Percentiles rank a stretch among this genome's conserved stretches.
Conservation (phyloP, 1,140 invertebrate genomes). For the Tetragonula clypearis region DNA sequence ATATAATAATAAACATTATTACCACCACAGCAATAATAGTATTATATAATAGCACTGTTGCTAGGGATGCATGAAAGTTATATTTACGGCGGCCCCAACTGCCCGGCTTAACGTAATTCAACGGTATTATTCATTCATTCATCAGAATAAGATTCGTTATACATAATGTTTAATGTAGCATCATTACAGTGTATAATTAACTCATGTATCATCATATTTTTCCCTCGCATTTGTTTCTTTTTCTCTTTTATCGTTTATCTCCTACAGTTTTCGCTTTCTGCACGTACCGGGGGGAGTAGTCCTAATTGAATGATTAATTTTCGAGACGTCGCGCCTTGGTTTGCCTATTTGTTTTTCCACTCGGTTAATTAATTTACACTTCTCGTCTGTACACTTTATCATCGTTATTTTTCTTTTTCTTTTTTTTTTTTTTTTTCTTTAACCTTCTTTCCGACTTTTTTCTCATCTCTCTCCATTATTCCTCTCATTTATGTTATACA, state of each 20-base stretch:
- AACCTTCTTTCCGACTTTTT: background rate
- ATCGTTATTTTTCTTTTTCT: background rate
- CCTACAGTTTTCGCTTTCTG: background rate
- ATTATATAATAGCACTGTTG: slow-evolving; percentile 71
- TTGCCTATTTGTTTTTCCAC: background rate
- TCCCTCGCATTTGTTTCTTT: slow-evolving; percentile 21
- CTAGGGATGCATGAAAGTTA: slow-evolving; percentile 67
- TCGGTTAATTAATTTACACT: background rate
- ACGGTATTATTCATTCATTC: slow-evolving; percentile 68
- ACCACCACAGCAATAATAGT: slow-evolving; percentile 76
- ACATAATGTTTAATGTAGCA: slow-evolving; percentile 60
- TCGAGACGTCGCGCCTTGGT: background rate
- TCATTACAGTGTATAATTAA: slow-evolving; percentile 59
- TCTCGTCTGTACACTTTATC: background rate
- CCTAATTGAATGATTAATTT: slow-evolving; percentile 6
- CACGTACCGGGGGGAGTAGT: background rate
- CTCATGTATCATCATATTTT: slow-evolving; percentile 22
- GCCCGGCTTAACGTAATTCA: slow-evolving; percentile 66
- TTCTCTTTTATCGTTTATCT: background rate
- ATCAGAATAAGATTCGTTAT: slow-evolving; percentile 65
- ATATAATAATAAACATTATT: slow-evolving; percentile 75
- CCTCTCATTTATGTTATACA: background rate
- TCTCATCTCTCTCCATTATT: background rate
- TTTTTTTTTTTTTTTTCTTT: too few species aligned
- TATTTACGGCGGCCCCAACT: slow-evolving; percentile 65